Base-by-base conservation (phyloP, 1,140 invertebrate species). In the Drosophila biarmipes region DNA sequence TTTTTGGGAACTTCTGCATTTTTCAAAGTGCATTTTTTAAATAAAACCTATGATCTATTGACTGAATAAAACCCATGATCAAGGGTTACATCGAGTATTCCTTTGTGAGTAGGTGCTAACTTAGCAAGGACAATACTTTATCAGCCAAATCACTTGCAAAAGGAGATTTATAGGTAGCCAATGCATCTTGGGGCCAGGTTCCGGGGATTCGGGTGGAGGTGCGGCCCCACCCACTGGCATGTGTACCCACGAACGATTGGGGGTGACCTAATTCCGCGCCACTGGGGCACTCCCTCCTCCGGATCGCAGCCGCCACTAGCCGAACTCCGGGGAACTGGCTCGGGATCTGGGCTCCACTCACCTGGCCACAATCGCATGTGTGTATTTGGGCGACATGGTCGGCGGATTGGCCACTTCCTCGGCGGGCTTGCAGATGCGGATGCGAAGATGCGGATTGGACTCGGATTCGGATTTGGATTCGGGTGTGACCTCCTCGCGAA, bases 311-410 rank as follows among this genome's bases (percentile, higher is more conserved):
- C n/a, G 17, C 19, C 31, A 15, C 27, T 34, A 12, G 11, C 10
- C 17, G 21, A 12, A 2, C 11, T 38, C 19, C 10, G 10, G 1
- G 29, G 14, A 15, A n/a, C 31, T 38, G 19, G 11, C 5, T 35
- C 40, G 5, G 31, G 37, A 15, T 29, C 37, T 31, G 24, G 46
- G 4, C 48, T 14, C 51, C 27, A 58, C 76, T 78, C 53, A 90
- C 89, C 89, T 90, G 55, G 89, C 84, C 21, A 90, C 89, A 69
- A 90, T 90, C 43, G 89, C 89, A 53, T 90, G 89, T 45, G 89
- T 81, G 57, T 87, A 90, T 73, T 76, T 90, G 34, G 69, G 81
- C 42, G 81, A 90, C 86, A 90, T 90, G 38, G 31, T 40, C 24
- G 43, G 34, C 59, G 35, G 66, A 15, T 54, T 68, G 49, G 64